phyloP scores from a whole-genome alignment of 1,140 invertebrate species.

The Physella acuta region DNA sequence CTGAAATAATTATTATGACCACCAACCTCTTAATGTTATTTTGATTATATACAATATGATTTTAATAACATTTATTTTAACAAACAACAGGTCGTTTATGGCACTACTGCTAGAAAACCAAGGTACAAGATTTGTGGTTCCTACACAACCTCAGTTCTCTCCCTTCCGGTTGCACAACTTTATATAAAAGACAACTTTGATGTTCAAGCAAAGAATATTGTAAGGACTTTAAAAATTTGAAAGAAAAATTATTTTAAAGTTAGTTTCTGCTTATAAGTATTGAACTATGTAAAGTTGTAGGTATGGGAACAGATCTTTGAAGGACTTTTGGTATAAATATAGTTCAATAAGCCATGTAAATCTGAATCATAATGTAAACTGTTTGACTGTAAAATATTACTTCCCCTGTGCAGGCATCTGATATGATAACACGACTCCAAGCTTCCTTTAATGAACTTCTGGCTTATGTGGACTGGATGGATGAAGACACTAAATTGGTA shows the following conservation, averaged over 20 bases:
- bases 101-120: constrained; percentile 71
- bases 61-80: no score
- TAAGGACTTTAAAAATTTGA: constrained; percentile 42
- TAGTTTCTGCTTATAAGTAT: background rate
- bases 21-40: no score
- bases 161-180: constrained; percentile 89
- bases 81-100: constrained; percentile 65
- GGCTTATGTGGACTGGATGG: constrained; percentile 87
- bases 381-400: background rate
- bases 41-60: no score
- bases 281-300: background rate
- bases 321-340: background rate
- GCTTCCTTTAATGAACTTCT: constrained; percentile 84
- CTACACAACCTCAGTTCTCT: constrained; percentile 79
- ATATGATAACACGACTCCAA: constrained; percentile 85
- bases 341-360: background rate
- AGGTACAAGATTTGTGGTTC: constrained; percentile 80
- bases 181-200: constrained; percentile 88
- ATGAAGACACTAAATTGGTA: constrained; percentile 75
- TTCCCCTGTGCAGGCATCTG: constrained; percentile 80
- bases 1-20: no score
- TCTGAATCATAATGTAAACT: background rate
- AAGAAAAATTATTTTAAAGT: background rate
- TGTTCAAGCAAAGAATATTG: constrained; percentile 73
- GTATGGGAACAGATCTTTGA: background rate